Conservation (phyloP, 92 coral and sea anemone genomes). For the Hydrozoanthus gracilis region DNA sequence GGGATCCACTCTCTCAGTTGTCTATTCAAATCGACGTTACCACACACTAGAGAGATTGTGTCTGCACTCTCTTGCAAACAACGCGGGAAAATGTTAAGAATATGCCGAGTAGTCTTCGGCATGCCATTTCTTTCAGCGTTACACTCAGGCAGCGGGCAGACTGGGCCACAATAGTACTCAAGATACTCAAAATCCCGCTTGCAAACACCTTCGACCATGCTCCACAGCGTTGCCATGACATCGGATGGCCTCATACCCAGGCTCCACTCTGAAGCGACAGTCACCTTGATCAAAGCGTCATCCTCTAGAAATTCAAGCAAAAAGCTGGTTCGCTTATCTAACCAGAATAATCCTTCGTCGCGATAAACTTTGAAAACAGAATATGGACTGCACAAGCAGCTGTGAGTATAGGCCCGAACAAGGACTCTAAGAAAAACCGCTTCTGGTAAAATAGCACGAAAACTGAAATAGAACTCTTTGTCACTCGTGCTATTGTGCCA, state of each 20-base stretch:
- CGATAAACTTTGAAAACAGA: background rate
- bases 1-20: slow-evolving; percentile 21
- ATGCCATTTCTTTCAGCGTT: background rate
- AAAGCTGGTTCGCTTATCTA: slow-evolving; percentile 5
- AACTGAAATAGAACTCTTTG: slow-evolving; percentile 20
- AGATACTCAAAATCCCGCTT: slow-evolving; percentile 11
- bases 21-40: background rate
- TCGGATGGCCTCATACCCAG: slow-evolving; percentile 17
- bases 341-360: slow-evolving; percentile 12
- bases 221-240: slow-evolving; percentile 33
- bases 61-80: background rate
- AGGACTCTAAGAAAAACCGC: slow-evolving; percentile 17
- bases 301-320: slow-evolving; percentile 13
- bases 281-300: slow-evolving; percentile 14
- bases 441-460: slow-evolving; percentile 15
- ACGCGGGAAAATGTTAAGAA: slow-evolving; percentile 19
- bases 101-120: background rate
- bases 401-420: slow-evolving; percentile 14
- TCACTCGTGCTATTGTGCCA: slow-evolving; percentile 22
- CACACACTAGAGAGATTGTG: slow-evolving; percentile 6
- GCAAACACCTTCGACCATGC: slow-evolving; percentile 6
- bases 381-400: background rate
- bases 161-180: slow-evolving; percentile 30
- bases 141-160: slow-evolving; percentile 29
- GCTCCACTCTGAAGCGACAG: background rate